Percentiles rank a stretch among this genome's conserved stretches.
phyloP scores from a whole-genome alignment of 2,888 invertebrate species.

The Oscheius onirici region DNA sequence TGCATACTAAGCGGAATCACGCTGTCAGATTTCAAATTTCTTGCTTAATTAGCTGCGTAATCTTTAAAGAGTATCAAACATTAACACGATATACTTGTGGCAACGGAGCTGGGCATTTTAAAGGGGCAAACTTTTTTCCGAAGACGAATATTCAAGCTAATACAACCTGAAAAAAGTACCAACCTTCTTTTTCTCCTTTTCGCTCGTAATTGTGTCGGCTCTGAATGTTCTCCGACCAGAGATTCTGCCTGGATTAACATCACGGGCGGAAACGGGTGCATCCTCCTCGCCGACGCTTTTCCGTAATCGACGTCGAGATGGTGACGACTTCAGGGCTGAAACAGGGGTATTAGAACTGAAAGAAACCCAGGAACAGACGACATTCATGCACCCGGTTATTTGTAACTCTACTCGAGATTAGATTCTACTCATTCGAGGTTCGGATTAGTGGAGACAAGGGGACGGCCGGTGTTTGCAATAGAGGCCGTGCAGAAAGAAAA shows the following conservation, averaged over 20 bases:
- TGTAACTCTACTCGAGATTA: neutral
- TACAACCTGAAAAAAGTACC: neutral
- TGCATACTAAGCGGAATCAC: too few relatives aligned
- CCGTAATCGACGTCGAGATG: slow-evolving; percentile 50
- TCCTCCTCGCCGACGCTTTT: slow-evolving; percentile 42
- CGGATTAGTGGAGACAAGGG: neutral
- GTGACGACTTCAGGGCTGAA: slow-evolving; percentile 64
- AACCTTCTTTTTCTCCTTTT: slow-evolving; percentile 55
- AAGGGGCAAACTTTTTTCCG: too few relatives aligned
- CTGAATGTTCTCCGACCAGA: slow-evolving; percentile 46
- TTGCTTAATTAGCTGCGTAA: too few relatives aligned
- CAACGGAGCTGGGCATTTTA: too few relatives aligned
- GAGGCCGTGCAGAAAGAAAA: neutral
- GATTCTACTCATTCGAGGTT: neutral
- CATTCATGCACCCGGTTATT: slow-evolving; percentile 10
- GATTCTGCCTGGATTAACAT: slow-evolving; percentile 45
- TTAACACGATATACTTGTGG: too few relatives aligned
- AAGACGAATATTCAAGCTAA: neutral
- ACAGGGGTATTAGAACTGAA: slow-evolving; percentile 23
- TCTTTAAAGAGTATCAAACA: too few relatives aligned
- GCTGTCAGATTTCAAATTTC: too few relatives aligned
- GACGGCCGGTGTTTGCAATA: too few relatives aligned
- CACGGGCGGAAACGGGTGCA: slow-evolving; percentile 40
- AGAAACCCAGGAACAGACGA: neutral
- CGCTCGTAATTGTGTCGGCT: slow-evolving; percentile 44